Percentiles rank a stretch among this genome's conserved stretches.
Evolutionary conservation across 1,140 invertebrate species (phyloP).

Genomic region (Calephelis virginiensis): DNA sequence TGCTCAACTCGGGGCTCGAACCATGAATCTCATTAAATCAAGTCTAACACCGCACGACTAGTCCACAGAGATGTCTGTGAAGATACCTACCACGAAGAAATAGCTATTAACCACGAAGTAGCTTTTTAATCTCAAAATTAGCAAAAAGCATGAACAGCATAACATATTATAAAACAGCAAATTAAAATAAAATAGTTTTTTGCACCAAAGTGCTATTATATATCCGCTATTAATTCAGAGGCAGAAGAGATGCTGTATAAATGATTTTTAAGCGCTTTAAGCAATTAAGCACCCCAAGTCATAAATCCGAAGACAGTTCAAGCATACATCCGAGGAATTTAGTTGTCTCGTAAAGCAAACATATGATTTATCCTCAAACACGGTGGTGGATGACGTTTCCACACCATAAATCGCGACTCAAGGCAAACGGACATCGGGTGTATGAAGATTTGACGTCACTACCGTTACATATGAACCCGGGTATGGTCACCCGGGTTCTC

Average conservation of each 20-base stretch:
- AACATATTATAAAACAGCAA: too few relatives aligned
- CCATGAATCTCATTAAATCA: too few relatives aligned
- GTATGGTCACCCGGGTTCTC: constrained; percentile 45
- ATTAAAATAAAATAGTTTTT: not conserved
- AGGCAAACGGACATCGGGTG: constrained; percentile 66
- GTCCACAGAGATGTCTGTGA: too few relatives aligned
- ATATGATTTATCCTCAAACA: constrained; percentile 70
- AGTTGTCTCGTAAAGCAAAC: constrained; percentile 68
- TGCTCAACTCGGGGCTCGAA: too few relatives aligned
- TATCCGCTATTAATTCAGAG: too few relatives aligned
- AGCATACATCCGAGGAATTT: constrained; percentile 60
- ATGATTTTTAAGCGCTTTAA: constrained; percentile 17
- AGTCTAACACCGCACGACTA: too few relatives aligned
- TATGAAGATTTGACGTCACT: constrained; percentile 65
- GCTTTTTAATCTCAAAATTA: too few relatives aligned
- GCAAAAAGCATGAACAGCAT: too few relatives aligned
- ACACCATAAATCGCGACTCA: constrained; percentile 73
- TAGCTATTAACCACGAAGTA: too few relatives aligned
- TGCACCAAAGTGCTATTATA: too few relatives aligned
- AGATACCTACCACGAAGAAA: too few relatives aligned
- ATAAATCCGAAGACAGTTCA: constrained; percentile 54
- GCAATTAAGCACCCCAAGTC: constrained; percentile 31
- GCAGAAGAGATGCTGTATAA: not conserved
- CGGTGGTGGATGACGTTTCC: constrained; percentile 70
- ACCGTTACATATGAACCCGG: constrained; percentile 40